Evolutionary conservation across 2,797 vertebrate genomes (phyloP), one percentile per base, ranked within the genome.

Genomic region (Ambastaia sidthimunki): DNA sequence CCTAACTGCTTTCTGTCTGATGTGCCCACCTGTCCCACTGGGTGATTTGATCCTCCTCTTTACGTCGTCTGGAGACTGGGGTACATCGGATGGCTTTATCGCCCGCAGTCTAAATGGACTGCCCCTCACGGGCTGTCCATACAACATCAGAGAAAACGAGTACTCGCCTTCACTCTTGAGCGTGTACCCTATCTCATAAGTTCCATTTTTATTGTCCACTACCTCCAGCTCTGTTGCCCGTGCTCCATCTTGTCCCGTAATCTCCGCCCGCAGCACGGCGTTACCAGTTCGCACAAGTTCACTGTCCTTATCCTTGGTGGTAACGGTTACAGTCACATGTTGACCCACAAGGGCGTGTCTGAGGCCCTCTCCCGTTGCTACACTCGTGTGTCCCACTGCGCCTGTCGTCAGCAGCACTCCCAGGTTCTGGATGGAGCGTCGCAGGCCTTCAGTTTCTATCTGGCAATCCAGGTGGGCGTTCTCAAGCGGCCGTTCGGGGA

Each of bases 261-360:
- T 94, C 74, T 96, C 93, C 0, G 94, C 96, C 54, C 92, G 94
- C 54, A 99, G 92, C 85, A 91, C 89, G 0, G 97, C 97, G 0
- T 97, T 96, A 31, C 97, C 97, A 0, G 93, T 96, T 83, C 95
- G 92, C 81, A 98, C 96, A 88, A 98, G 85, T 71, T 96, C 94
- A 0, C 96, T 95, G 0, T 98, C 96, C 90, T 97, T 98, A 91
- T 98, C 97, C 91, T 98, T 99, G 80, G 97, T 98, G 47, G 97
- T 99, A 87, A 99, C 93, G 0, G 97, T 98, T 81, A 98, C 89
- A 0, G 95, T 96, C 76, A 93, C 92, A 1, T 95, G 94, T 85
- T 97, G 96, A n/a, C 97, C 97, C 0, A 97, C 95, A 0, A 96
- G 91, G 0, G 96, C 95, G 0, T 98, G 96, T 71, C 96, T 94